These are phyloP conservation scores for Pangasius sanitwongsei DNA, from an alignment of 2,797 vertebrate genomes.

Conservation along the genomic window DNA sequence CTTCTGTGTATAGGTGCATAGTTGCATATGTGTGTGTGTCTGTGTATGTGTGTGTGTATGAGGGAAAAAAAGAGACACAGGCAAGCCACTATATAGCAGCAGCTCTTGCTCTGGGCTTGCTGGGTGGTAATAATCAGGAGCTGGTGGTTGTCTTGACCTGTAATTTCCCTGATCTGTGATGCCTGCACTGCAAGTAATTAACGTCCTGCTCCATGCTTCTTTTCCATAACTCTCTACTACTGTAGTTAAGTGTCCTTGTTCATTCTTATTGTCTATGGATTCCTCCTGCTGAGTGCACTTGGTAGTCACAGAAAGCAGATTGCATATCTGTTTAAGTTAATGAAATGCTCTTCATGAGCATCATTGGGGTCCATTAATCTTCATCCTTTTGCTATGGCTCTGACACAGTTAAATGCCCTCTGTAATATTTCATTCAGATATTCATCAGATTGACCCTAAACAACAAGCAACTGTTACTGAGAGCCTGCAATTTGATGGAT, in stretches of 20 bases:
- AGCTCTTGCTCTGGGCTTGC: constrained; percentile 39
- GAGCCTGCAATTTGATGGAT: constrained; percentile 9
- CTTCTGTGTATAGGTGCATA: not conserved
- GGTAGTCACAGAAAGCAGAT: constrained; percentile 10
- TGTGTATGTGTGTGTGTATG: not conserved
- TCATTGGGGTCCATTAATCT: constrained; percentile 37
- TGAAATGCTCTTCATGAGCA: constrained; percentile 34
- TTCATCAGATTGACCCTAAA: constrained; percentile 31
- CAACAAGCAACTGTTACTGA: constrained; percentile 19
- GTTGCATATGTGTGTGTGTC: not conserved
- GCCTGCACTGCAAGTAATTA: constrained; percentile 57
- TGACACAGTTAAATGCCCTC: constrained; percentile 17
- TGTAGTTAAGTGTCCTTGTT: constrained; percentile 47
- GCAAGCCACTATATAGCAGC: not conserved
- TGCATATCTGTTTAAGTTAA: constrained; percentile 36
- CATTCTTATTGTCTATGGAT: constrained; percentile 37
- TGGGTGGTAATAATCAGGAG: constrained; percentile 53
- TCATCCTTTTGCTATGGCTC: not conserved
- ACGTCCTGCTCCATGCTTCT: constrained; percentile 43
- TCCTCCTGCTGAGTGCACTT: constrained; percentile 14
- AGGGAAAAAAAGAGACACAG: not conserved
- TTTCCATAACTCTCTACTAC: constrained; percentile 49
- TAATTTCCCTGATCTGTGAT: constrained; percentile 58
- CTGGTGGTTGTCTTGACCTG: constrained; percentile 53
- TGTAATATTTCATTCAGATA: constrained; percentile 20